Evolutionary conservation across 2,113 vertebrate genomes (phyloP).

Genomic region (Burhinus bistriatus): DNA sequence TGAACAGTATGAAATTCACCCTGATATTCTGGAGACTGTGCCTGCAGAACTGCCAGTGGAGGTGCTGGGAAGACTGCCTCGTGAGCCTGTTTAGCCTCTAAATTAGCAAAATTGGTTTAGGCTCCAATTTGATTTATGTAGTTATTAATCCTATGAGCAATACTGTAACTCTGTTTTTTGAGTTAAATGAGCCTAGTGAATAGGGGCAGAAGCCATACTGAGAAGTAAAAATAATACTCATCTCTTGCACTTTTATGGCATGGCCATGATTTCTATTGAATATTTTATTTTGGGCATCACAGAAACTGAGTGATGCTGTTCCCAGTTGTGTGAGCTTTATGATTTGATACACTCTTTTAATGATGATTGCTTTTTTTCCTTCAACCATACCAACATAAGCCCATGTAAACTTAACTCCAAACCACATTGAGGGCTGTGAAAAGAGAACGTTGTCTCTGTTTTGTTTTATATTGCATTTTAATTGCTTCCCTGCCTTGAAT

Average conservation of each 20-base stretch:
- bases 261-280: not conserved
- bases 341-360: not conserved
- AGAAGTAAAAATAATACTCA: not conserved
- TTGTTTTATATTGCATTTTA: not conserved
- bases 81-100: not conserved
- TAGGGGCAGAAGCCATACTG: not conserved
- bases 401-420: not conserved
- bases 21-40: not conserved
- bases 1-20: not conserved
- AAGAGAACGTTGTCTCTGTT: not conserved
- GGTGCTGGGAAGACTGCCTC: not conserved
- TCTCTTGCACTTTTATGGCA: not conserved
- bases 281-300: not conserved
- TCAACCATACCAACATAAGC: not conserved
- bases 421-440: not conserved
- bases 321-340: not conserved
- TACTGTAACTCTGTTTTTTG: not conserved
- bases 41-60: not conserved
- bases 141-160: not conserved
- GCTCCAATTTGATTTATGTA: not conserved
- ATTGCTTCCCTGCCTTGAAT: not conserved
- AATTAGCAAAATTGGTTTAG: not conserved
- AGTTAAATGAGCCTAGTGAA: not conserved
- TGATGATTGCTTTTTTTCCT: not conserved
- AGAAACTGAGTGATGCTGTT: not conserved